Conservation (phyloP, 2,888 invertebrate species). For the Brassicogethes aeneus region DNA sequence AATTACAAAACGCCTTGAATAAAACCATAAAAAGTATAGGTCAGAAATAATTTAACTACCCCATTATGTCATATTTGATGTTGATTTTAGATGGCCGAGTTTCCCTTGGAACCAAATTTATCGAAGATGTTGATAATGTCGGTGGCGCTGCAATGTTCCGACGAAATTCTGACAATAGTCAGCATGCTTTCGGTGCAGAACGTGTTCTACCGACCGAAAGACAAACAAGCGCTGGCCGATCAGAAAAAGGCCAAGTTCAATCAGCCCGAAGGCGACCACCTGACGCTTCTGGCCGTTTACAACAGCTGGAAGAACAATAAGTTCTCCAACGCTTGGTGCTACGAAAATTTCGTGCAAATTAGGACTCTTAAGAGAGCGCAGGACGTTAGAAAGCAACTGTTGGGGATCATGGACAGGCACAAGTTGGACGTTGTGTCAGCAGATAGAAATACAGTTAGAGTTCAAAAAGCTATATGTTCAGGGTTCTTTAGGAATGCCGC, state of each 20-base stretch:
- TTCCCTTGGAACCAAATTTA: conserved; percentile 95
- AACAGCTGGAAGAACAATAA: conserved; percentile 99
- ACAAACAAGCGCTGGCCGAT: conserved; percentile 94
- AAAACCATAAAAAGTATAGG: too few relatives aligned
- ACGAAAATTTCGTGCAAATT: conserved; percentile 98
- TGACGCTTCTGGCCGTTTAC: conserved; percentile 95
- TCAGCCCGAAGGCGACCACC: conserved; percentile 96
- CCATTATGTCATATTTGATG: too few relatives aligned
- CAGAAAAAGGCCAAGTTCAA: conserved; percentile 99
- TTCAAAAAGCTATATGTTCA: conserved; percentile 97
- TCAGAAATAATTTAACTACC: conserved; percentile 3
- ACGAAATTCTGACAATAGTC: conserved; percentile 96
- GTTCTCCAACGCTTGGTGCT: conserved; percentile 99
- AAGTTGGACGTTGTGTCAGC: conserved; percentile 95
- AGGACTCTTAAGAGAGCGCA: conserved; percentile 93
- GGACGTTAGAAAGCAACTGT: conserved; percentile 93
- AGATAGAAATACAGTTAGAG: conserved; percentile 87
- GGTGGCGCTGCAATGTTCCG: conserved; percentile 93
- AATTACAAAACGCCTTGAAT: too few relatives aligned
- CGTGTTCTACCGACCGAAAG: conserved; percentile 92
- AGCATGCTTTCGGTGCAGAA: conserved; percentile 99
- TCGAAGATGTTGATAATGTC: conserved; percentile 99
- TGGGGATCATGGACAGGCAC: conserved; percentile 97
- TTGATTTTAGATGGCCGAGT: conserved; percentile 96
- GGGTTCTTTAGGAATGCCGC: conserved; percentile 99